Base-by-base conservation (phyloP, 2,797 vertebrate genomes). In the Coendou prehensilis region DNA sequence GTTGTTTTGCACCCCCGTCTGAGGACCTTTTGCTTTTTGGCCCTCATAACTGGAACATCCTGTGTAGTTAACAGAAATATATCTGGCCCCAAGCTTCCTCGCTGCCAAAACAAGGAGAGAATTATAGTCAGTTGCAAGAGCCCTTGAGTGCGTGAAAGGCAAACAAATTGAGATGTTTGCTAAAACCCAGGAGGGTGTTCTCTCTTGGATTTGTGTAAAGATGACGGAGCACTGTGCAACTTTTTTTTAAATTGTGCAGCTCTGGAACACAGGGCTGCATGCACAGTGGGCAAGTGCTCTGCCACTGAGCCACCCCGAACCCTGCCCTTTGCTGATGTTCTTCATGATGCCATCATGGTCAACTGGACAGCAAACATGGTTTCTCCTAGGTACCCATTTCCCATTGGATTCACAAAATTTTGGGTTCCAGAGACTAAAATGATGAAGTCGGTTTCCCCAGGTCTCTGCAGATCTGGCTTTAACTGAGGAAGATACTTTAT, bases 31-130 rank as follows among this genome's bases (percentile, higher is more conserved):
- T 47, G 52, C 79, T 89, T 67, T 84, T 91, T 45, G 0, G 67
- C 14, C 61, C 61, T 75, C 1, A 0, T 82, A 71, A 45, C 47
- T 52, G n/a, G 87, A 89, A 93, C 78, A 50, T 91, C 33, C 89
- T 86, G 50, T 94, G 63, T 63, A 84, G 57, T 80, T 78, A 41
- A 57, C 2, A 90, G 90, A 88, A 95, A 69, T 56, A 22, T 5
- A 47, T 82, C 69, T 95, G 90, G 69, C 87, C 37, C 56, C 0
- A 1, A 73, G 85, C 33, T 78, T 96, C 88, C 82, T 33, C 8
- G 20, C n/a, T 96, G 90, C 81, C 85, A 59, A 93, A 94, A 82
- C 73, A 90, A 89, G 61, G 41, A 83, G 67, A 96, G 95, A 88
- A 67, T 87, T 89, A 94, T 23, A 52, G 76, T 81, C 59, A 28